phyloP scores from a whole-genome alignment of 2,888 invertebrate species.

The Boloria euphrosyne region DNA sequence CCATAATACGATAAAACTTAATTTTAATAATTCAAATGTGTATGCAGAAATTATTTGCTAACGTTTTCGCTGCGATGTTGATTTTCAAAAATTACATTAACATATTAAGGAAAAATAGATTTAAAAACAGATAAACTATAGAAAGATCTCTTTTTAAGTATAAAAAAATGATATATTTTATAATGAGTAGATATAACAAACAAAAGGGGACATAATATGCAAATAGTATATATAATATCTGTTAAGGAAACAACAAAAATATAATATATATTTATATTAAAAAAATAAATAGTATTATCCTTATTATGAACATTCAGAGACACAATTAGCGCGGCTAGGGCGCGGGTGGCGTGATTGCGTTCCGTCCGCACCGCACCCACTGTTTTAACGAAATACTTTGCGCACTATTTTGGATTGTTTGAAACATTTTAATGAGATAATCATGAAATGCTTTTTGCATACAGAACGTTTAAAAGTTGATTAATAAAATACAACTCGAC shows the following conservation, averaged over 20 bases:
- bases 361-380: conserved; percentile 56
- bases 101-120: not conserved
- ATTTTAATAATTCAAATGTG: too few species aligned
- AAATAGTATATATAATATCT: too few species aligned
- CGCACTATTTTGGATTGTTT: conserved; percentile 21
- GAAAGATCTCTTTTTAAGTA: too few species aligned
- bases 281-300: conserved; percentile 31
- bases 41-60: not conserved
- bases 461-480: not conserved
- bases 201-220: not conserved
- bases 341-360: conserved; percentile 75
- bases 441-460: not conserved
- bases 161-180: too few species aligned
- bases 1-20: not conserved
- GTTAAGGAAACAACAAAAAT: too few species aligned
- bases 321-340: conserved; percentile 62
- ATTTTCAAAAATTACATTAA: not conserved
- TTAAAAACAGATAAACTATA: too few species aligned
- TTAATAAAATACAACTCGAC: not conserved
- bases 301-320: conserved; percentile 47
- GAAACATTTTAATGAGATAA: conserved; percentile 16
- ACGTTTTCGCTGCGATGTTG: not conserved
- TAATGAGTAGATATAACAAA: too few species aligned
- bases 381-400: conserved; percentile 34
- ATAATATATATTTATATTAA: not conserved